Conservation (phyloP, 1,140 invertebrate species). For the Micrasema longulum region DNA sequence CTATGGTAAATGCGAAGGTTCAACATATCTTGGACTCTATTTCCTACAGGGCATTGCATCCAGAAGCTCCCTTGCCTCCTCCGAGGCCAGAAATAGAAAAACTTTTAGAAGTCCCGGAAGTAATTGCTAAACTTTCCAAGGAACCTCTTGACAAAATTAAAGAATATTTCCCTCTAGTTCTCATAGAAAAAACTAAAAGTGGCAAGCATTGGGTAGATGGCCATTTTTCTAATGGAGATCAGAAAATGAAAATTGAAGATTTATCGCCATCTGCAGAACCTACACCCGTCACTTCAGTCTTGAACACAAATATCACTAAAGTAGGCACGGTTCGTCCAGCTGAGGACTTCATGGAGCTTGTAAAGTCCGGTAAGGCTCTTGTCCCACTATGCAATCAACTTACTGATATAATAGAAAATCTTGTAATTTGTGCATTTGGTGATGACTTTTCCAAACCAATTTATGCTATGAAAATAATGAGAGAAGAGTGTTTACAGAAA, state of each 20-base stretch:
- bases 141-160: conserved; percentile 61
- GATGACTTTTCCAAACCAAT: conserved; percentile 60
- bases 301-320: conserved; percentile 50
- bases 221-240: conserved; percentile 44
- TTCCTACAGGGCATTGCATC: conserved; percentile 63
- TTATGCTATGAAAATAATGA: conserved; percentile 58
- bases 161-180: conserved; percentile 59
- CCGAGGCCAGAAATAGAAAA: conserved; percentile 64
- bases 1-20: conserved; percentile 62
- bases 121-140: conserved; percentile 59
- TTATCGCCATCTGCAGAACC: conserved; percentile 52
- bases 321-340: conserved; percentile 63
- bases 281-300: conserved; percentile 43
- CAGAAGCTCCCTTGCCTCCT: conserved; percentile 60
- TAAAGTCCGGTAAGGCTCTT: conserved; percentile 56
- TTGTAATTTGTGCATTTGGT: conserved; percentile 61
- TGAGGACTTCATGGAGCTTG: conserved; percentile 59
- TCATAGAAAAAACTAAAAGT: conserved; percentile 59
- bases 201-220: conserved; percentile 53
- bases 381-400: conserved; percentile 57
- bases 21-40: conserved; percentile 66
- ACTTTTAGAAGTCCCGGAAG: conserved; percentile 62
- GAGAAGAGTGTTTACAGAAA: conserved; percentile 58
- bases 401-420: conserved; percentile 60
- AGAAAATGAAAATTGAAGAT: conserved; percentile 54